Evolutionary conservation across 2,797 vertebrate genomes (phyloP), one percentile per base, ranked within the genome.

Genomic region (Todus mexicanus): DNA sequence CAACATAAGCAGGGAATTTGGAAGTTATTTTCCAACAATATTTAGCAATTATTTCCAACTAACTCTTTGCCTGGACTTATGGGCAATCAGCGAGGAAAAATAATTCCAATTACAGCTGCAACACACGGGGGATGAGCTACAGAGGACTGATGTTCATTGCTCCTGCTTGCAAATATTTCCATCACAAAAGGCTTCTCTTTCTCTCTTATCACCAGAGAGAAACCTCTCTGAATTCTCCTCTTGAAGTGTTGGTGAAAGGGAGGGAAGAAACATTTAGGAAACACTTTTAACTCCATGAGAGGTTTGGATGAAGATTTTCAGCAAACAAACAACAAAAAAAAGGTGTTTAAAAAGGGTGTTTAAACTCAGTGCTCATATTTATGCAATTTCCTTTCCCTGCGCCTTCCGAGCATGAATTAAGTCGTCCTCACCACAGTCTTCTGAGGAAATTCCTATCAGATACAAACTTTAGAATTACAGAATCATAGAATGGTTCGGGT

Each of bases 161-260:
- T 95, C 89, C 94, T 94, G 88, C 91, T 79, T 95, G 86, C 83
- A 94, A 88, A 88, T 84, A 94, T 90, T 91, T 85, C 87, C 76
- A 75, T 86, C 91, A 88, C 51, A 73, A 95, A 95, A 95, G 85
- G 86, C 72, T 92, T 89, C 90, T 71, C 74, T 17, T 47, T 43
- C 81, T 71, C 93, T 94, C 84, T 88, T 93, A 89, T 89, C 81
- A 33, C 59, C 57, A 79, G 85, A 94, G 51, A 73, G 81, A 73
- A 95, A 79, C 84, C 88, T 74, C 68, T 92, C 92, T 65, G 92
- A 90, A 93, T 96, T 90, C 90, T 90, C 93, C 71, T 90, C 92
- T 69, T 77, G 86, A 92, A 92, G 83, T 60, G 15, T 9, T 56
- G 76, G 86, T 35, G 74, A 84, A 92, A 89, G 74, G 84, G 86